Percentiles rank a stretch among this genome's conserved stretches.
phyloP scores from a whole-genome alignment of 2,888 invertebrate genomes.

The Lomographa bimaculata region DNA sequence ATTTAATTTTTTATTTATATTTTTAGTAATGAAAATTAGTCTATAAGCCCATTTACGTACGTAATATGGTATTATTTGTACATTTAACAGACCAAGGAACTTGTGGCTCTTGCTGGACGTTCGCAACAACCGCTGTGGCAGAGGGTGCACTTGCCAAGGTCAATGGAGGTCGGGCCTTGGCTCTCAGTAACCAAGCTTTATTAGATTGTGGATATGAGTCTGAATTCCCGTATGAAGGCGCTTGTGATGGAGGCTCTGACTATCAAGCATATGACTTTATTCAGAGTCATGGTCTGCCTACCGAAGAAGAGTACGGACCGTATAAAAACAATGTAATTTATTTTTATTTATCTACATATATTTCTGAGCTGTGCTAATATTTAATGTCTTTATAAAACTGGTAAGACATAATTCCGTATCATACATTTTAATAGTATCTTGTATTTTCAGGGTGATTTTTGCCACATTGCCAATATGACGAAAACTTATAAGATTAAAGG shows the following conservation, averaged over 20 bases:
- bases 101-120: slow-evolving; percentile 1
- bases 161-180: slow-evolving; percentile 1
- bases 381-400: too few relatives aligned
- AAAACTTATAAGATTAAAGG: not conserved
- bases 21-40: too few relatives aligned
- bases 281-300: not conserved
- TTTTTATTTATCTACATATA: too few relatives aligned
- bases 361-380: too few relatives aligned
- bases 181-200: slow-evolving; percentile 1
- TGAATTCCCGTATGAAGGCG: slow-evolving; percentile 68
- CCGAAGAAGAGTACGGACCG: too few relatives aligned
- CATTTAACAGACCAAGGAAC: slow-evolving; percentile 1
- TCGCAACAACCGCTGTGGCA: not conserved
- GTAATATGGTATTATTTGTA: too few relatives aligned
- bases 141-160: too few relatives aligned
- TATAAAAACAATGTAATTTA: slow-evolving; percentile 12
- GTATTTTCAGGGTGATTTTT: slow-evolving; percentile 1
- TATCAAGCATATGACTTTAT: slow-evolving; percentile 1
- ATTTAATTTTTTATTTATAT: not conserved
- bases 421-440: too few relatives aligned
- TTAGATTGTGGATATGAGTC: too few relatives aligned
- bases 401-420: too few relatives aligned
- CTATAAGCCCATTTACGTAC: too few relatives aligned
- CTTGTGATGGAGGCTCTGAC: slow-evolving; percentile 1
- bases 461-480: not conserved